phyloP scores from a whole-genome alignment of 2,797 vertebrate species.

The Taenioides sp. region DNA sequence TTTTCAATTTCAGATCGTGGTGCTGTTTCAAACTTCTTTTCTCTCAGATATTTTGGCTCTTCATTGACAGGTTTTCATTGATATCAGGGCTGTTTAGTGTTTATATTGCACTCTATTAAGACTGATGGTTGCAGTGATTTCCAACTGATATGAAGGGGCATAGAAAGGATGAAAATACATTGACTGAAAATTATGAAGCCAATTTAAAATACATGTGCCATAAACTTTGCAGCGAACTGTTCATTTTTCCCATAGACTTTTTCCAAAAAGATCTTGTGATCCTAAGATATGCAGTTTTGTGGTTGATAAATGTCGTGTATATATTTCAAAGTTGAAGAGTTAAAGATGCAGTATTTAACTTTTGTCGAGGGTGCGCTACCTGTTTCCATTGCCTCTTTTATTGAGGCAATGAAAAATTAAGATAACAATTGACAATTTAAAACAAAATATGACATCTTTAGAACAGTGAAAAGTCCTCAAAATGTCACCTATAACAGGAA shows the following conservation, averaged over 20 bases:
- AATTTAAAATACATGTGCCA: constrained; percentile 3
- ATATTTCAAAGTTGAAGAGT: background rate
- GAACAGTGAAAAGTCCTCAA: too few relatives aligned
- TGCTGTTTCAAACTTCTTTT: constrained; percentile 32
- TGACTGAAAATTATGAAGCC: background rate
- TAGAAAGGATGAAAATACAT: background rate
- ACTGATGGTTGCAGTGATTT: background rate
- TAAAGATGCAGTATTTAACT: background rate
- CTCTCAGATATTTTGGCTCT: constrained; percentile 10
- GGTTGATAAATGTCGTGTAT: background rate
- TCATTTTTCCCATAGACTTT: background rate
- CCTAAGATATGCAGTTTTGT: background rate
- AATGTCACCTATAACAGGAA: too few relatives aligned
- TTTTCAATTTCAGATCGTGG: background rate
- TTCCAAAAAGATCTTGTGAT: background rate
- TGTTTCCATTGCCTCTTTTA: too few relatives aligned
- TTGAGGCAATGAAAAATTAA: too few relatives aligned
- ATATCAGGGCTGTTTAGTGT: constrained; percentile 38
- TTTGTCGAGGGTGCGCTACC: background rate
- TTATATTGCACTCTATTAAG: constrained; percentile 30
- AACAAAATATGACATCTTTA: too few relatives aligned
- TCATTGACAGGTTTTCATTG: constrained; percentile 21
- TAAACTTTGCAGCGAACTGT: background rate
- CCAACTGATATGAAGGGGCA: background rate
- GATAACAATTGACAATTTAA: too few relatives aligned